Evolutionary conservation across 2,797 vertebrate genomes (phyloP).

Genomic region (Melanotaenia nigrans): DNA sequence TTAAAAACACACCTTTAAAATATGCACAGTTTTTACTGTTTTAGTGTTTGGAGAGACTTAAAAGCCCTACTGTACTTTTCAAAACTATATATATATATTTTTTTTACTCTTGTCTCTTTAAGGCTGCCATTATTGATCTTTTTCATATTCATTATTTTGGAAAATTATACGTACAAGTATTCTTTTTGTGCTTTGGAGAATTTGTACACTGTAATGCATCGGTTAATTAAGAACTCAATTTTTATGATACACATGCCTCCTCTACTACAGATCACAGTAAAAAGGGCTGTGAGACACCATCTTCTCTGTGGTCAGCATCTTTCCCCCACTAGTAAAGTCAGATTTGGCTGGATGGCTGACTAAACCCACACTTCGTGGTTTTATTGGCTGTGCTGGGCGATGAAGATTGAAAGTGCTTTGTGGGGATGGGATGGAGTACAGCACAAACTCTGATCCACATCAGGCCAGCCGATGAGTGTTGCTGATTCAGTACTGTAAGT

Average conservation of each 20-base stretch:
- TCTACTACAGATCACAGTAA: slow-evolving; percentile 8
- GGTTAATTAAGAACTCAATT: slow-evolving; percentile 7
- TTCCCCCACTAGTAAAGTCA: slow-evolving; percentile 35
- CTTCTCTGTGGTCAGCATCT: slow-evolving; percentile 37
- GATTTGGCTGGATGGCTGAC: slow-evolving; percentile 27
- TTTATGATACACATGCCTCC: background rate
- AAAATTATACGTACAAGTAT: background rate
- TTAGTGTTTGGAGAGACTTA: background rate
- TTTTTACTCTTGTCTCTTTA: background rate
- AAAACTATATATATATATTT: background rate
- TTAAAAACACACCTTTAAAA: too few species aligned
- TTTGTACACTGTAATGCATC: slow-evolving; percentile 6
- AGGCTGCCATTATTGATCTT: too few species aligned
- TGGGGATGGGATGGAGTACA: slow-evolving; percentile 17
- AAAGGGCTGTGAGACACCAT: slow-evolving; percentile 27
- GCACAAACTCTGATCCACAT: slow-evolving; percentile 19
- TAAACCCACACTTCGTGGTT: slow-evolving; percentile 53
- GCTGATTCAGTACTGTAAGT: slow-evolving; percentile 74
- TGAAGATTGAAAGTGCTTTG: slow-evolving; percentile 56
- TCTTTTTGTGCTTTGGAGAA: background rate
- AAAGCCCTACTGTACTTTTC: background rate
- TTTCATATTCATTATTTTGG: too few species aligned
- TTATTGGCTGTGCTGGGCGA: slow-evolving; percentile 52
- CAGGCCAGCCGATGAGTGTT: slow-evolving; percentile 52
- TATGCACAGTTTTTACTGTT: background rate